A percentile compares a stretch with the other conserved stretches of the same genome.
Conservation (phyloP, 1,140 invertebrate genomes). For the Pseudoatta argentina region DNA sequence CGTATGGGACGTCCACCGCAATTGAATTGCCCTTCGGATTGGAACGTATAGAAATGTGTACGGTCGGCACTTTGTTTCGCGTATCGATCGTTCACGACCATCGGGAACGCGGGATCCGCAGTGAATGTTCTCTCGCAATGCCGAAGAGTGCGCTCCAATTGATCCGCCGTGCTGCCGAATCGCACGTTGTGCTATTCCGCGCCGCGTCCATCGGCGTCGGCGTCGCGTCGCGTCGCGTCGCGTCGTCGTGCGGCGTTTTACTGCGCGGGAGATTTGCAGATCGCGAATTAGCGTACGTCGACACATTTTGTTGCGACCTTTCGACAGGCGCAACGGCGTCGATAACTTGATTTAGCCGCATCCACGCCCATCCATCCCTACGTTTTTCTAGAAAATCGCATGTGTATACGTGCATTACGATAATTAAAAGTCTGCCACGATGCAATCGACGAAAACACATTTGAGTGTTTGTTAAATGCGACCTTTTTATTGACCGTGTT, state of each 20-base stretch:
- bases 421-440: conserved; percentile 42
- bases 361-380: not conserved
- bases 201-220: too few relatives aligned
- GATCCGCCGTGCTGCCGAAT: conserved; percentile 47
- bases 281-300: conserved; percentile 53
- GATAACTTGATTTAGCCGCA: conserved; percentile 68
- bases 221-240: too few relatives aligned
- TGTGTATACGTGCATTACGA: conserved; percentile 55
- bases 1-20: conserved; percentile 77
- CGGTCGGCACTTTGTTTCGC: conserved; percentile 74
- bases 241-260: conserved; percentile 46
- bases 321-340: conserved; percentile 32
- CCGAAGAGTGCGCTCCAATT: conserved; percentile 63
- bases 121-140: conserved; percentile 42
- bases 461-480: not conserved
- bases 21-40: conserved; percentile 83
- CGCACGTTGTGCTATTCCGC: not conserved
- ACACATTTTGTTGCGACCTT: conserved; percentile 42
- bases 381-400: conserved; percentile 25
- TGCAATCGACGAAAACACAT: not conserved
- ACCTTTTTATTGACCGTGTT: not conserved
- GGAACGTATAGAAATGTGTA: conserved; percentile 80
- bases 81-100: conserved; percentile 76
- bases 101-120: conserved; percentile 63
- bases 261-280: conserved; percentile 26